Evolutionary conservation across 2,888 invertebrate species (phyloP), one percentile per base, ranked within the genome.

Genomic region (Lampropteryx suffumata): DNA sequence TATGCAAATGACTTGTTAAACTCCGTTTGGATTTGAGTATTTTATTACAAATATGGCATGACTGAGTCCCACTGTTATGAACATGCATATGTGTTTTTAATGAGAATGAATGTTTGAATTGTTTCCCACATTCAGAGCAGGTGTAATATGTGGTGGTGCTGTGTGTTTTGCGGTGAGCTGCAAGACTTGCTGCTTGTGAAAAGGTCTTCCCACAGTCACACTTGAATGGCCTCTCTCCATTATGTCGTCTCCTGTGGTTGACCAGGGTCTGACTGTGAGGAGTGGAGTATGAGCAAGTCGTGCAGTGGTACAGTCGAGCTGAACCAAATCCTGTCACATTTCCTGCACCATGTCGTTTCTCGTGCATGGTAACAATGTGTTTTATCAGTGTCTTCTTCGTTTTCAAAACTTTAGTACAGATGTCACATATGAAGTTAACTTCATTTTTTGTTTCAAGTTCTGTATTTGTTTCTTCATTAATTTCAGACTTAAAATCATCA

Each of bases 121-220:
- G 90, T 63, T 86, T 90, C 0, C 90, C 90, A 75, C 90, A 90
- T 27, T 70, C 59, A 3, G 82, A 67, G 60, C 90, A 91, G 7
- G 84, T 88, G 44, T 74, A 89, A 56, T 76, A 83, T 50, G 79
- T 82, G 21, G 66, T 67, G 33, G 67, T 59, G 57, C 83, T 90
- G 48, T 91, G 90, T 10, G 72, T 85, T 65, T 89, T 90, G 30
- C 67, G 71, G 65, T 91, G 91, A 28, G 89, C 83, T 43, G 79
- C 65, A 3, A 91, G 74, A 50, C 85, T 85, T 1, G 89, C 80
- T 1, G 82, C 76, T 57, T 91, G 90, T 3, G 89, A 84, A 57
- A 91, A 90, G 26, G 65, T 73, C 61, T 87, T 88, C 0, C 87
- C 86, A 77, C 91, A 91, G 35, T 85, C 73, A 73, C 91, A 91